phyloP scores from a whole-genome alignment of 35 echinoderm and acorn worm genomes.

The Acanthaster planci region DNA sequence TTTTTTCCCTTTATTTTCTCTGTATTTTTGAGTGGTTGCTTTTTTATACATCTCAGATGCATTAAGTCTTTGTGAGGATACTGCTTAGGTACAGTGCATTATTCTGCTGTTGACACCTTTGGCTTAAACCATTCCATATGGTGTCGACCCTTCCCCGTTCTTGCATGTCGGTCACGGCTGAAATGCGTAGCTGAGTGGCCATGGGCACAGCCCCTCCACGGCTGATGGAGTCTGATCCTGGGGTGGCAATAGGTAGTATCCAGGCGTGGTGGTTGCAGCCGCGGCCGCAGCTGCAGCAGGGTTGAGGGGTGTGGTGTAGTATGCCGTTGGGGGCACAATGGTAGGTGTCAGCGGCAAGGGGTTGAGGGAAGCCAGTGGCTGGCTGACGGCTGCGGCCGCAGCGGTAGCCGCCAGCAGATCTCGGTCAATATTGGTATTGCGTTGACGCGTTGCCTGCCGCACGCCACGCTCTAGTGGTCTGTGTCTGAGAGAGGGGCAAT shows the following conservation, averaged over 20 bases:
- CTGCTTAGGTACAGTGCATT: no score
- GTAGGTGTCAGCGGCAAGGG: not conserved
- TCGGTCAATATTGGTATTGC: conserved; percentile 31
- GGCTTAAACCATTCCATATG: not conserved
- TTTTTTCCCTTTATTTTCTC: no score
- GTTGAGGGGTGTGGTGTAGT: conserved; percentile 8
- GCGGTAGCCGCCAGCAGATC: conserved; percentile 10
- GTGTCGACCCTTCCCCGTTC: not conserved
- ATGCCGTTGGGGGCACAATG: not conserved
- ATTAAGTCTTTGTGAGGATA: no score
- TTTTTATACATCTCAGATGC: no score
- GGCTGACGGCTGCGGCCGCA: not conserved
- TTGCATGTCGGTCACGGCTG: conserved; percentile 18
- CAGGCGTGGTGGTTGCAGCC: not conserved
- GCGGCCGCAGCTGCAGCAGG: no score
- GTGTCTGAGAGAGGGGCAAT: not conserved
- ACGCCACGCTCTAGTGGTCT: conserved; percentile 10
- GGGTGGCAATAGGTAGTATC: conserved; percentile 12
- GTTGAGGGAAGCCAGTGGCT: not conserved
- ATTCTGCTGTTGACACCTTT: no score
- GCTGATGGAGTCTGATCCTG: not conserved
- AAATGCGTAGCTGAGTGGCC: conserved; percentile 8
- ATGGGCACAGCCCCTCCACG: conserved; percentile 16
- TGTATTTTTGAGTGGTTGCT: no score
- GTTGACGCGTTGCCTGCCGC: conserved; percentile 6